Conservation (phyloP, 2,888 invertebrate species). For the Eupithecia tripunctaria region DNA sequence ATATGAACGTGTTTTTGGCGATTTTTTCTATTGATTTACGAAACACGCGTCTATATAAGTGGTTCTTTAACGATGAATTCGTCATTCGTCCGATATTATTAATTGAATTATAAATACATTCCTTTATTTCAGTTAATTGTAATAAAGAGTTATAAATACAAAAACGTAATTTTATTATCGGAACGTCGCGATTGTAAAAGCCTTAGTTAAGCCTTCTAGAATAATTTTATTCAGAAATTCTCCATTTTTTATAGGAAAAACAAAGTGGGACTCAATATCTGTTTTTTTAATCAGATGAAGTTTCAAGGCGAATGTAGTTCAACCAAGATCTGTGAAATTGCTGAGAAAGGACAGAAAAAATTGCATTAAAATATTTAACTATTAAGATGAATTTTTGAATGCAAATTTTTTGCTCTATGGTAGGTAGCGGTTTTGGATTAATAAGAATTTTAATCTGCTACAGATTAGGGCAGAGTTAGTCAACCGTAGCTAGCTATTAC, state of each 20-base stretch:
- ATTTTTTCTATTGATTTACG: neutral
- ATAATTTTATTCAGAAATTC: conserved; percentile 14
- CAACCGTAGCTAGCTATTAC: neutral
- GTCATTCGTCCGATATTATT: conserved; percentile 2
- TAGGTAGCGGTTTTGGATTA: too few species aligned
- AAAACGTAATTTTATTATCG: conserved; percentile 7
- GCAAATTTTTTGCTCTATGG: too few species aligned
- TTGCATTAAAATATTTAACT: too few species aligned
- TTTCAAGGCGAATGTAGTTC: neutral
- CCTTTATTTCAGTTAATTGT: conserved; percentile 10
- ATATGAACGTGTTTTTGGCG: neutral
- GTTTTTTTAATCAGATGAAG: neutral
- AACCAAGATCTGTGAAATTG: neutral
- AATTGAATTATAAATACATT: conserved; percentile 9
- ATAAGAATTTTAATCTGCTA: too few species aligned
- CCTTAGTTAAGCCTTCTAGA: conserved; percentile 13
- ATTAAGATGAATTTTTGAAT: too few species aligned
- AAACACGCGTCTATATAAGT: neutral
- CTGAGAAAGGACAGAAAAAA: neutral
- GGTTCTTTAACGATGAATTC: neutral
- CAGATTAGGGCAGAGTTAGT: too few species aligned
- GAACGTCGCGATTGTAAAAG: conserved; percentile 11
- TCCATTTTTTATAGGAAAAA: conserved; percentile 11
- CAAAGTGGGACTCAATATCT: conserved; percentile 6
- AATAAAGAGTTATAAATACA: conserved; percentile 6